Evolutionary conservation across 2,113 vertebrate species (phyloP).

Genomic region (Mesembrinibis cayennensis): DNA sequence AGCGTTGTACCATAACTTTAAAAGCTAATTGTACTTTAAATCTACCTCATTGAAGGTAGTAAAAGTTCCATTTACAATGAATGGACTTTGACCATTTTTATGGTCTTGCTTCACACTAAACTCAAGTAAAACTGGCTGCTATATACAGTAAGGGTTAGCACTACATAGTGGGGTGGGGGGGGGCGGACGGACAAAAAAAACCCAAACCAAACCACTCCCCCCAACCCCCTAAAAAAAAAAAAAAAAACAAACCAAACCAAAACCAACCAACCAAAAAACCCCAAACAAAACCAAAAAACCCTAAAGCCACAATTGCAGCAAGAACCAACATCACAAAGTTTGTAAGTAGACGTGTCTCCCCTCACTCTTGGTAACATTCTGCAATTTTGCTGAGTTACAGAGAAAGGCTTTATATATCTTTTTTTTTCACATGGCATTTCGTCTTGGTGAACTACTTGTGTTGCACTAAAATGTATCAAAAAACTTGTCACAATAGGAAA

Average conservation of each 20-base stretch:
- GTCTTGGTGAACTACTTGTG: not conserved
- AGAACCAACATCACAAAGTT: not conserved
- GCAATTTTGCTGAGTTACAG: not conserved
- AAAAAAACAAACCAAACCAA: not conserved
- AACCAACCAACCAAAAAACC: not conserved
- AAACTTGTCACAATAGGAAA: not conserved
- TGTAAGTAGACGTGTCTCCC: not conserved
- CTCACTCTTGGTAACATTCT: not conserved
- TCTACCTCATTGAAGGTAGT: not conserved
- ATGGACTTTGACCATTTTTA: not conserved
- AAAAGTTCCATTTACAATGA: not conserved
- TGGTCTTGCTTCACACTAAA: not conserved
- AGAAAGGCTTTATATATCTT: not conserved
- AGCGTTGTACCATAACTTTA: not conserved
- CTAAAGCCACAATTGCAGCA: not conserved
- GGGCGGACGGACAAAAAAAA: no score
- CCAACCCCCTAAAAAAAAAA: not conserved
- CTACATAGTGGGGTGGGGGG: no score
- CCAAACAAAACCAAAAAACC: not conserved
- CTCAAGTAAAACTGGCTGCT: not conserved
- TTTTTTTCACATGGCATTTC: not conserved
- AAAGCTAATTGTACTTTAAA: not conserved
- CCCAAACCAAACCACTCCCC: not conserved
- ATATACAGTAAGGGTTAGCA: not conserved
- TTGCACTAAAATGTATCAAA: not conserved